Evolutionary conservation across 2,888 invertebrate genomes (phyloP).

Genomic region (Nezara viridula): DNA sequence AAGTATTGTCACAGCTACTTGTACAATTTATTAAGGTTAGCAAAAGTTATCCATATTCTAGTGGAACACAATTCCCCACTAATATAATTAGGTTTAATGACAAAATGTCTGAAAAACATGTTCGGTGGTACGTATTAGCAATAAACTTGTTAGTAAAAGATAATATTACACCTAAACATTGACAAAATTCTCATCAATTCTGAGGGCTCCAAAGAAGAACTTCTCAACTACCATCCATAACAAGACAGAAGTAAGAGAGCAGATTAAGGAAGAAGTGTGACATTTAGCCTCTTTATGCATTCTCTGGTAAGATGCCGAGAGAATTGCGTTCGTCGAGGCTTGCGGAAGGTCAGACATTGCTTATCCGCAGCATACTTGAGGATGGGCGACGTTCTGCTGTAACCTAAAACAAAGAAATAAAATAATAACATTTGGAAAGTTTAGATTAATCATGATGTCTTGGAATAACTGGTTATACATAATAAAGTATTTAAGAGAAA

Average conservation of each 20-base stretch:
- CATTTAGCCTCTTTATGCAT: conserved; percentile 28
- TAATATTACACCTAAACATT: background rate
- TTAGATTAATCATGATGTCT: background rate
- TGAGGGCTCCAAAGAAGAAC: background rate
- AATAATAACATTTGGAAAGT: background rate
- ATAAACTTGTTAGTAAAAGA: background rate
- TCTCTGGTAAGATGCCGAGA: conserved; percentile 55
- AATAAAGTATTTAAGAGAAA: too few species aligned
- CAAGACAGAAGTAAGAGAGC: background rate
- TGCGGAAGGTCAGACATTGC: conserved; percentile 65
- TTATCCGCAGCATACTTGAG: conserved; percentile 66
- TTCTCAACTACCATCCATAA: background rate
- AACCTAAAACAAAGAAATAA: conserved; percentile 63
- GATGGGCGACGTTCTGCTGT: conserved; percentile 66
- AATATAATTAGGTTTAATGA: background rate
- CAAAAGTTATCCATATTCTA: background rate
- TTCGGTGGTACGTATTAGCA: background rate
- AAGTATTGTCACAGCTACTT: conserved; percentile 14
- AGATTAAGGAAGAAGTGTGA: background rate
- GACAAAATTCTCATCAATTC: background rate
- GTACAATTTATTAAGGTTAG: background rate
- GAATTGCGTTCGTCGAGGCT: conserved; percentile 59
- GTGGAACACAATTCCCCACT: background rate
- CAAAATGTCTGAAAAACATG: conserved; percentile 7
- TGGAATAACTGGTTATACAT: background rate